Percentiles rank a stretch among this genome's conserved stretches.
Evolutionary conservation across 2,113 vertebrate species (phyloP).

Genomic region (Turdus rufiventris): DNA sequence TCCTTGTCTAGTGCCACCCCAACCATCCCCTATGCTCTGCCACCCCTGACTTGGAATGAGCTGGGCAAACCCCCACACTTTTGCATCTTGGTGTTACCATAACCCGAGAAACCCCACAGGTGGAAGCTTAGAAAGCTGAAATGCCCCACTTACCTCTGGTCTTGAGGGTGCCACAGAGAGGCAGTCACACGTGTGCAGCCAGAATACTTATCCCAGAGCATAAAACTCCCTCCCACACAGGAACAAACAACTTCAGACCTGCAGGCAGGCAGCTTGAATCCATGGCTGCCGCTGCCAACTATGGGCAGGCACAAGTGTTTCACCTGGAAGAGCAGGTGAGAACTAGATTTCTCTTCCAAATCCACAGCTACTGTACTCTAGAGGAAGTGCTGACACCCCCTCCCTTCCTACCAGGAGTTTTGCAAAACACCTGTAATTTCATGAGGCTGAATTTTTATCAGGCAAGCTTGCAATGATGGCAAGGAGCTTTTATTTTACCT

Average conservation of each 20-base stretch:
- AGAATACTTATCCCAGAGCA: neutral
- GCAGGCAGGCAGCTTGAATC: accelerated
- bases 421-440: neutral
- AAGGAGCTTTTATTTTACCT: neutral
- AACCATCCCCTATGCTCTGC: accelerated
- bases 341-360: neutral
- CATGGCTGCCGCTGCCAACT: accelerated
- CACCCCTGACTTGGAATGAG: neutral
- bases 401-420: neutral
- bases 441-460: neutral
- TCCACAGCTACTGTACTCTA: neutral
- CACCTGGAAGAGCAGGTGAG: neutral
- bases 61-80: neutral
- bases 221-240: neutral
- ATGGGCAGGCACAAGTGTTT: neutral
- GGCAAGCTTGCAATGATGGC: neutral
- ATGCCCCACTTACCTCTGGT: neutral
- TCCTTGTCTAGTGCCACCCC: neutral
- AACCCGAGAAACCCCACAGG: accelerated
- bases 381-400: neutral
- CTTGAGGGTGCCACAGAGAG: neutral
- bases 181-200: accelerated
- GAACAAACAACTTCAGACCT: neutral
- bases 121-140: neutral
- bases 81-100: neutral